Conservation (phyloP, 2,888 invertebrate species). For the Bedellia somnulentella region DNA sequence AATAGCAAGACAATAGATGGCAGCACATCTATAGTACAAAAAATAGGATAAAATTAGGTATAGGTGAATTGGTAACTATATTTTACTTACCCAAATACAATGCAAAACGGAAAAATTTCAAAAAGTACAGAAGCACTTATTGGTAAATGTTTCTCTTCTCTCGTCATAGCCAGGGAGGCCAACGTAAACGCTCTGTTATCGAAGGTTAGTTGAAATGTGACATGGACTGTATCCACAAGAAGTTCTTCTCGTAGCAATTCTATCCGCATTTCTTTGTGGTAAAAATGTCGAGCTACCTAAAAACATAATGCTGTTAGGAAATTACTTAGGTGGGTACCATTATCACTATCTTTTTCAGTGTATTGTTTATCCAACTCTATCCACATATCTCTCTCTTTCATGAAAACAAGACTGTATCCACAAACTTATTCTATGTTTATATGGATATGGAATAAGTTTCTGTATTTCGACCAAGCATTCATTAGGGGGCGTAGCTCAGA, state of each 20-base stretch:
- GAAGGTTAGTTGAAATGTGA: conserved; percentile 91
- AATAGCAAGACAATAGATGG: no score
- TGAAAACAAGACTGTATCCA: no score
- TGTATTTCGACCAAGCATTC: no score
- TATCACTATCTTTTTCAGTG: no score
- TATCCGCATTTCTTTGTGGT: conserved; percentile 92
- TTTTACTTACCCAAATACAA: conserved; percentile 84
- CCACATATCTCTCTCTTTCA: no score
- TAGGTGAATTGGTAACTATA: background rate
- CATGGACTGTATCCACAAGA: conserved; percentile 88
- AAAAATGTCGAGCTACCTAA: conserved; percentile 88
- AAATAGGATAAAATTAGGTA: conserved; percentile 8
- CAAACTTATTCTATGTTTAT: no score
- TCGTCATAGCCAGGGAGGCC: conserved; percentile 80
- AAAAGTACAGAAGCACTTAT: conserved; percentile 89
- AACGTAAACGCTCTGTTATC: conserved; percentile 90
- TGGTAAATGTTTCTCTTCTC: conserved; percentile 86
- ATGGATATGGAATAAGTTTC: no score
- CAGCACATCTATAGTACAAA: no score
- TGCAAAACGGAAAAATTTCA: conserved; percentile 97
- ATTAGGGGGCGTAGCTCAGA: conserved; percentile 16
- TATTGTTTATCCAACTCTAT: no score
- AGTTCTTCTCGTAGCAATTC: conserved; percentile 86
- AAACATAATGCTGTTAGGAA: no score
- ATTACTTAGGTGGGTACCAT: no score